These are phyloP conservation scores for Solea solea DNA, from an alignment of 2,113 vertebrate genomes.

Conservation along the genomic window DNA sequence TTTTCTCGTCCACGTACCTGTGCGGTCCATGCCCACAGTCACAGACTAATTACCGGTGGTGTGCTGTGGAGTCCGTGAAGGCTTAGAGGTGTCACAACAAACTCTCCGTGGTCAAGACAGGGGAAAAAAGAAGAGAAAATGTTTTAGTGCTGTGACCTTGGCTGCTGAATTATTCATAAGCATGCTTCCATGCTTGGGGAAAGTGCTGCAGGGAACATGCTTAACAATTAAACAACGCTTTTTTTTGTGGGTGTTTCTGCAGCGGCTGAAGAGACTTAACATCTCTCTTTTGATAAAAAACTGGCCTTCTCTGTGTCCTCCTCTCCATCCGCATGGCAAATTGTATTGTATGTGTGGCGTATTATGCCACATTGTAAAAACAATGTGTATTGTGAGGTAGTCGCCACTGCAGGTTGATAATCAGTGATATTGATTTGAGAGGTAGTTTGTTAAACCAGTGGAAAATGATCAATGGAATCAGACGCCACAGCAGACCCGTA, in stretches of 20 bases:
- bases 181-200: slow-evolving; percentile 58
- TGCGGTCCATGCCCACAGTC: slow-evolving; percentile 4
- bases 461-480: slow-evolving; percentile 50
- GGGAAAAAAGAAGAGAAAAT: slow-evolving; percentile 21
- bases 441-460: slow-evolving; percentile 42
- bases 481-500: slow-evolving; percentile 27
- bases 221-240: slow-evolving; percentile 69
- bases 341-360: not conserved
- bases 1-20: not conserved
- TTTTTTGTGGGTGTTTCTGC: slow-evolving; percentile 48
- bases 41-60: slow-evolving; percentile 21
- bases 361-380: not conserved
- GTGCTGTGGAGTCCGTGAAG: slow-evolving; percentile 12
- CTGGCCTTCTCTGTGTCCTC: not conserved
- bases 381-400: slow-evolving; percentile 3
- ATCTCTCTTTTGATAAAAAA: slow-evolving; percentile 9
- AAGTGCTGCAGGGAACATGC: slow-evolving; percentile 71
- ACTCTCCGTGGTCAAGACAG: slow-evolving; percentile 28
- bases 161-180: slow-evolving; percentile 73
- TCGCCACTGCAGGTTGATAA: slow-evolving; percentile 25
- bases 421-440: slow-evolving; percentile 53
- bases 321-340: not conserved
- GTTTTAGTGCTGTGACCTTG: slow-evolving; percentile 72
- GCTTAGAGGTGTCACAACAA: slow-evolving; percentile 64
- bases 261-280: slow-evolving; percentile 15